Evolutionary conservation across 2,888 invertebrate genomes (phyloP), one percentile per base, ranked within the genome.

Genomic region (Plagodis pulveraria): DNA sequence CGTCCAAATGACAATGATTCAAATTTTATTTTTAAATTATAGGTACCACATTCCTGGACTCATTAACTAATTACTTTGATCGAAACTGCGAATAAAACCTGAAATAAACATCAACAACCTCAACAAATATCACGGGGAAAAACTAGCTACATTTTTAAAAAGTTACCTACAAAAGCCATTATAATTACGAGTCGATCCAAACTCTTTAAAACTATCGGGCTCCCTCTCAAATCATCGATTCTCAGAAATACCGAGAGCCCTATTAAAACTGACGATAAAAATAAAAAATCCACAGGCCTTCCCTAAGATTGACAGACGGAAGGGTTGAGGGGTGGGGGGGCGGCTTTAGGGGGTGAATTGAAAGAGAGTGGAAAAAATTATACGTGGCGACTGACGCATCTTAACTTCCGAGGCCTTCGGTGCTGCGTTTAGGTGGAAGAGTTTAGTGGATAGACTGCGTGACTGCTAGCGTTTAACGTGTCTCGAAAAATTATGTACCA

Each of bases 281-380:
- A 81, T 86, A 81, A 83, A 84, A 86, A 83, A 79, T 74, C 81
- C 81, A 80, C 84, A 86, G 83, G 80, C 82, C 75, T 78, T 81
- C 84, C 86, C 86, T 90, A 91, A 91, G 91, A 92, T 91, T 91
- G 92, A 90, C 91, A 91, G 91, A 91, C 90, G 87, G 84, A 84
- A 84, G 90, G 91, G 89, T 87, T 84, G 88, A 83, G 78, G 78
- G 71, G 80, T 85, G 71, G 72, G 73, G 65, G 79, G 81, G 42
- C 56, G 76, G 77, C 66, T 74, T 78, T 74, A 78, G 81, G 80
- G 85, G 86, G 84, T 74, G 84, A 85, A 87, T 87, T 89, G 87
- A 86, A 89, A 89, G 86, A 87, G 88, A 87, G 86, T 86, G 85
- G 89, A 86, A 91, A 51, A 89, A 91, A 91, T 91, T 91, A 91